Evolutionary conservation across 1,140 invertebrate genomes (phyloP).

Genomic region (Drosophila parvula): DNA sequence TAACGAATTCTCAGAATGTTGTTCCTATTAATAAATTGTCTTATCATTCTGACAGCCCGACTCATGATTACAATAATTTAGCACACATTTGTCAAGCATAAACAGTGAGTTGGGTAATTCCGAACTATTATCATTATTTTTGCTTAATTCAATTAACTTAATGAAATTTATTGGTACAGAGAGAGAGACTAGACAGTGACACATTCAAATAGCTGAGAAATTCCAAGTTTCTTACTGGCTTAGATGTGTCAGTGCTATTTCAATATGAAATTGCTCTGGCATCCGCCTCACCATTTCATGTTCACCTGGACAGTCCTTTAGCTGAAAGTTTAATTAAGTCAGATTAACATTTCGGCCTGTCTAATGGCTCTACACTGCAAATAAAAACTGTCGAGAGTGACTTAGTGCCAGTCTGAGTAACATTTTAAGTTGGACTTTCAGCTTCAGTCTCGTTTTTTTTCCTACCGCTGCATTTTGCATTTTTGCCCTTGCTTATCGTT

Average conservation of each 20-base stretch:
- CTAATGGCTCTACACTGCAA: conserved; percentile 7
- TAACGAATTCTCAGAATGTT: neutral
- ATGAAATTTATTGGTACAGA: conserved; percentile 14
- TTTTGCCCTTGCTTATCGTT: conserved; percentile 56
- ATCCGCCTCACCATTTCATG: conserved; percentile 17
- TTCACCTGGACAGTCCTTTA: conserved; percentile 22
- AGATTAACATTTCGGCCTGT: conserved; percentile 39
- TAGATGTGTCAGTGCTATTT: conserved; percentile 10
- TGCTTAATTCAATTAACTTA: conserved; percentile 8
- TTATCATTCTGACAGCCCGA: conserved; percentile 14
- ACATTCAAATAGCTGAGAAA: conserved; percentile 11
- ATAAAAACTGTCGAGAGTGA: conserved; percentile 2
- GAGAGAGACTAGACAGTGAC: neutral
- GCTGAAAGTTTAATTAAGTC: conserved; percentile 31
- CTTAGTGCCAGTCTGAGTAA: conserved; percentile 21
- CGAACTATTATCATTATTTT: conserved; percentile 4
- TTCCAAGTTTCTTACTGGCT: neutral
- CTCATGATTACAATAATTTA: conserved; percentile 12
- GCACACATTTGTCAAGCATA: conserved; percentile 2
- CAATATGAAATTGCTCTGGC: conserved; percentile 16
- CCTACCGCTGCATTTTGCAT: conserved; percentile 24
- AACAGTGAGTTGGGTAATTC: neutral
- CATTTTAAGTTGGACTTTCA: conserved; percentile 34
- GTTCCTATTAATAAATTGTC: too few relatives aligned
- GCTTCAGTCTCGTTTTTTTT: neutral